Conservation (phyloP, 2,797 vertebrate genomes). For the Enteromius fasciolatus region DNA sequence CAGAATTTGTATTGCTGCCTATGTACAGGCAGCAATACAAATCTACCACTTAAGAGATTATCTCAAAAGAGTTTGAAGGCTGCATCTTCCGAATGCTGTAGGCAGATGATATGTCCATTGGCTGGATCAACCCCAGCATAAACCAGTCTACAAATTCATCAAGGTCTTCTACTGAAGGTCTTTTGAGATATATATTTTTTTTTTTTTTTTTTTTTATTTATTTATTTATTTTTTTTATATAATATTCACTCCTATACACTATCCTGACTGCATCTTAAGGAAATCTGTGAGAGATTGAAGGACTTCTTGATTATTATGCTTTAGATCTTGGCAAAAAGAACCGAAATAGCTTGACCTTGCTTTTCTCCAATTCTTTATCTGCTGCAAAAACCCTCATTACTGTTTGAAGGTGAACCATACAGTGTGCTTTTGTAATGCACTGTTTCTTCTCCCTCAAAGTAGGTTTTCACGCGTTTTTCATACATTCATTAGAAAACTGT, state of each 20-base stretch:
- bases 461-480: background rate
- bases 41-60: background rate
- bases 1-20: background rate
- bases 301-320: conserved; percentile 9
- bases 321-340: conserved; percentile 27
- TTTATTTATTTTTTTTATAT: no score
- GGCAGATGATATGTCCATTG: no score
- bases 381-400: conserved; percentile 25
- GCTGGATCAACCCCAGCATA: background rate
- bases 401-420: conserved; percentile 22
- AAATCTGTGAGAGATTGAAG: background rate
- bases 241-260: background rate
- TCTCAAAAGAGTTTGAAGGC: no score
- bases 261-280: background rate
- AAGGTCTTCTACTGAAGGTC: background rate
- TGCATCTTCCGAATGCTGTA: no score
- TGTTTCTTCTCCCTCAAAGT: background rate
- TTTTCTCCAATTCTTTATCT: conserved; percentile 1
- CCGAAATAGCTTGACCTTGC: background rate
- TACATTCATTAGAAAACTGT: conserved; percentile 35
- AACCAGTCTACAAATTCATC: background rate
- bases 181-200: no score
- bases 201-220: no score
- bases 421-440: background rate
- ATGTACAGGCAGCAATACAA: background rate